These are phyloP conservation scores for Ischnura elegans DNA, from an alignment of 2,888 invertebrate genomes.

Conservation along the genomic window DNA sequence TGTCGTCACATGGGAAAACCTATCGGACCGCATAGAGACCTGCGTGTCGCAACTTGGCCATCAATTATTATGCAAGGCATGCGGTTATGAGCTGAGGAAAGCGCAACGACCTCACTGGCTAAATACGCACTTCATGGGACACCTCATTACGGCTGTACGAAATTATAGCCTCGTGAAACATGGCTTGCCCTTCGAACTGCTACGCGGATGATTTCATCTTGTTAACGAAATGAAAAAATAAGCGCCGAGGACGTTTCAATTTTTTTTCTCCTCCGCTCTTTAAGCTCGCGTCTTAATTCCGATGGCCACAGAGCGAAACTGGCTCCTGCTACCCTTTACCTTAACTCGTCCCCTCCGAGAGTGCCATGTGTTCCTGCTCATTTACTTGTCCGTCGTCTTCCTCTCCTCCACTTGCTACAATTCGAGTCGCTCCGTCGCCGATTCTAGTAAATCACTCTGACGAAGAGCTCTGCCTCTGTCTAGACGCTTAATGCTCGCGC, in stretches of 20 bases:
- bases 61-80: too few relatives aligned
- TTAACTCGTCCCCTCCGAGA: background rate
- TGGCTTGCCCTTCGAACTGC: background rate
- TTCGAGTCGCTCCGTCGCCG: constrained; percentile 30
- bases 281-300: constrained; percentile 40
- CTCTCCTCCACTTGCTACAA: constrained; percentile 34
- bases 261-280: background rate
- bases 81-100: background rate
- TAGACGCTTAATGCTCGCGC: constrained; percentile 55
- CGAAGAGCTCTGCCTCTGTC: constrained; percentile 51
- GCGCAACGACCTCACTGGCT: background rate
- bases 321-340: background rate
- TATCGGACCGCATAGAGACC: too few relatives aligned
- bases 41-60: too few relatives aligned
- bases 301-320: background rate
- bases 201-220: background rate
- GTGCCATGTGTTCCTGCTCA: constrained; percentile 1
- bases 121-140: background rate
- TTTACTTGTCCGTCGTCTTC: background rate
- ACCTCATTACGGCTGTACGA: background rate
- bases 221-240: constrained; percentile 15
- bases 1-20: too few relatives aligned
- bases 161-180: background rate
- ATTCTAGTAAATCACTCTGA: constrained; percentile 50
- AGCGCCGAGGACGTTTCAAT: background rate